These are phyloP conservation scores for Sarcophaga carnaria DNA, from an alignment of 2,888 invertebrate species.

Conservation along the genomic window DNA sequence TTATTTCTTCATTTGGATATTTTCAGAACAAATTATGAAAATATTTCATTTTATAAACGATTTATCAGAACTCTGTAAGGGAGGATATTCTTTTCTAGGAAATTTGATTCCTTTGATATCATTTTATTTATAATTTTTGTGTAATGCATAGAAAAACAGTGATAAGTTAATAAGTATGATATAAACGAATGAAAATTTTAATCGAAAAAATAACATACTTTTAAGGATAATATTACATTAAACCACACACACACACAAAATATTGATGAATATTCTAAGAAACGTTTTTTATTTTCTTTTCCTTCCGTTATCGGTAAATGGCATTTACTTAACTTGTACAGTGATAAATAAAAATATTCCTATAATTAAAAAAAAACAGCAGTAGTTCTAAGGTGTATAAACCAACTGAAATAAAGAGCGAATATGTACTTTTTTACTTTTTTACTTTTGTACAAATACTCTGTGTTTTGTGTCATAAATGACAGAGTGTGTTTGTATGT, in stretches of 20 bases:
- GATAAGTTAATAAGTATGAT: no score
- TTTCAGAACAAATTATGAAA: no score
- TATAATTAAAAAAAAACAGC: slow-evolving; percentile 1
- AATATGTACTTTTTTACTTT: slow-evolving; percentile 21
- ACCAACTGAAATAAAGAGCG: no score
- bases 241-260: not conserved
- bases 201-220: not conserved
- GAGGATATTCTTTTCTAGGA: no score
- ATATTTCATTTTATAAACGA: no score
- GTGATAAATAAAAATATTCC: not conserved
- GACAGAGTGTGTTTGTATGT: not conserved
- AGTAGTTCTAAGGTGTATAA: slow-evolving; percentile 1
- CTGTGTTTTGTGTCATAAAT: not conserved
- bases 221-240: not conserved
- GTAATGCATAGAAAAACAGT: no score
- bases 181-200: not conserved
- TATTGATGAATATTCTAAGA: not conserved
- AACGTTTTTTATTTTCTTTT: not conserved
- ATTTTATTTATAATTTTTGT: no score
- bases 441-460: no score
- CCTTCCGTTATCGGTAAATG: slow-evolving; percentile 5
- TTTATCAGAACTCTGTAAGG: no score
- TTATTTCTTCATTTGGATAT: no score
- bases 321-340: not conserved
- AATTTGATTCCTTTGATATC: no score